Percentiles rank a stretch among this genome's conserved stretches.
phyloP scores from a whole-genome alignment of 2,888 invertebrate genomes.

The Fissipunctia ypsillon region DNA sequence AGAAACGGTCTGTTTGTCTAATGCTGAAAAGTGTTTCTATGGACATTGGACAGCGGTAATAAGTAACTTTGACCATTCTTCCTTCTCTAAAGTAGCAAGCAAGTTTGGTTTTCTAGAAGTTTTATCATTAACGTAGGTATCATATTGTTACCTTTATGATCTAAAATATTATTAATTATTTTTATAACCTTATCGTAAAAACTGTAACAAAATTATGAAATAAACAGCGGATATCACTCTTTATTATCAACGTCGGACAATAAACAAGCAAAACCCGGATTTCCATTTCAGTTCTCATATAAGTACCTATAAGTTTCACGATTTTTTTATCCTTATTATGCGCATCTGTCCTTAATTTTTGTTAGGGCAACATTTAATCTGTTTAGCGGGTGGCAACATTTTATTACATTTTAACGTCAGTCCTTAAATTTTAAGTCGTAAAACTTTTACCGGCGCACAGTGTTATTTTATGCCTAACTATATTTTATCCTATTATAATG shows the following conservation, averaged over 20 bases:
- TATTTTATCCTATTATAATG: constrained; percentile 84
- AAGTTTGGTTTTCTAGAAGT: not conserved
- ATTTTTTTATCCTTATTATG: constrained; percentile 41
- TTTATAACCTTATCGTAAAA: not conserved
- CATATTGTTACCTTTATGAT: no score
- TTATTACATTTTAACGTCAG: constrained; percentile 81
- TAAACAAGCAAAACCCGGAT: constrained; percentile 31
- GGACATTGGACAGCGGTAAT: not conserved
- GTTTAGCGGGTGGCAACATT: constrained; percentile 79
- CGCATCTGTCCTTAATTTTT: constrained; percentile 63
- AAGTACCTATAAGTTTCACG: constrained; percentile 38
- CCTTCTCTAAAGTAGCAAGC: not conserved
- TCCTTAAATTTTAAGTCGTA: constrained; percentile 80
- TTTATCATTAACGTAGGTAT: no score
- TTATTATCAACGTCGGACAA: constrained; percentile 16
- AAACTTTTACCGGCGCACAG: constrained; percentile 79
- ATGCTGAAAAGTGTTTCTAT: not conserved
- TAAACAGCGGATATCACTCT: constrained; percentile 11
- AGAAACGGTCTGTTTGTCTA: no score
- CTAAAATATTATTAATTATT: not conserved
- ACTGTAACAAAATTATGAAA: not conserved
- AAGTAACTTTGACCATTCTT: not conserved
- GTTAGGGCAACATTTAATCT: constrained; percentile 54
- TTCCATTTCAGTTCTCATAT: constrained; percentile 26
- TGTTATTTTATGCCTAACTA: constrained; percentile 79